Percentiles rank a stretch among this genome's conserved stretches.
These are phyloP conservation scores for Macrosoma leucophasiata DNA, from an alignment of 2,888 invertebrate genomes.

Conservation along the genomic window DNA sequence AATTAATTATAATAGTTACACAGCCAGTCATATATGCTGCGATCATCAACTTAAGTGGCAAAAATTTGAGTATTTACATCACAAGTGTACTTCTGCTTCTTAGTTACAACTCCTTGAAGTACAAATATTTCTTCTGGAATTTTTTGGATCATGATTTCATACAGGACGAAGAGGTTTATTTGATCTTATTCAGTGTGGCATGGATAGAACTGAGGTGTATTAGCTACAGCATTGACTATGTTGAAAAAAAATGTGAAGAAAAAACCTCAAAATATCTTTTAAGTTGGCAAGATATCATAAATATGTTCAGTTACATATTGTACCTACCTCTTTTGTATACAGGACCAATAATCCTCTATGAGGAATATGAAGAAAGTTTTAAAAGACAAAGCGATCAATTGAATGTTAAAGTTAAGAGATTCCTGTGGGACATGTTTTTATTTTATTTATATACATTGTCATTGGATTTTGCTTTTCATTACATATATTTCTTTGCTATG, in stretches of 20 bases:
- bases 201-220: slow-evolving; percentile 87
- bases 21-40: slow-evolving; percentile 74
- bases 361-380: slow-evolving; percentile 77
- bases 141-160: slow-evolving; percentile 57
- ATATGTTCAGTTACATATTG: slow-evolving; percentile 83
- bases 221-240: slow-evolving; percentile 81
- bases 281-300: slow-evolving; percentile 37
- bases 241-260: slow-evolving; percentile 40
- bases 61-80: slow-evolving; percentile 72
- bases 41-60: slow-evolving; percentile 60
- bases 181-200: slow-evolving; percentile 74
- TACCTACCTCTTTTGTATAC: slow-evolving; percentile 89
- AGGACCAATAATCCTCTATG: slow-evolving; percentile 89
- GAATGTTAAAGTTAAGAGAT: slow-evolving; percentile 46
- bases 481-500: slow-evolving; percentile 87
- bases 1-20: slow-evolving; percentile 62
- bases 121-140: slow-evolving; percentile 59
- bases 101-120: slow-evolving; percentile 67
- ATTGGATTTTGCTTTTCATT: slow-evolving; percentile 84
- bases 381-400: slow-evolving; percentile 34
- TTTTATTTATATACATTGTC: slow-evolving; percentile 81
- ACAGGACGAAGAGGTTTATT: slow-evolving; percentile 68
- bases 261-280: slow-evolving; percentile 23
- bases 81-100: slow-evolving; percentile 65
- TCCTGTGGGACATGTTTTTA: slow-evolving; percentile 61